A percentile compares a stretch with the other conserved stretches of the same genome.
phyloP scores from a whole-genome alignment of 30 jellyfish, hydroid and myxozoan genomes.

The Hydractinia symbiolongicarpus region DNA sequence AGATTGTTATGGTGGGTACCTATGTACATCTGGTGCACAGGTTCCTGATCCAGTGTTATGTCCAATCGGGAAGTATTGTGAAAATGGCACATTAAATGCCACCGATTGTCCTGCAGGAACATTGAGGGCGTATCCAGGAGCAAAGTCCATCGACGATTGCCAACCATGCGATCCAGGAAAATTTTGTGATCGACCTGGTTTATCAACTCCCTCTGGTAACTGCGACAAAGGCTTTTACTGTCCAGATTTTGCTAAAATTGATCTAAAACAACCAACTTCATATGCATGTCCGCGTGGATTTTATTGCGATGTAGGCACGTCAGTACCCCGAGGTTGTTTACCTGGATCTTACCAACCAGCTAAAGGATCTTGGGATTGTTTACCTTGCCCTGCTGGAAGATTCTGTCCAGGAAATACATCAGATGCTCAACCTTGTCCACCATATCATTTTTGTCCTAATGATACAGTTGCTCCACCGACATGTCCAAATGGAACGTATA shows the following conservation, averaged over 20 bases:
- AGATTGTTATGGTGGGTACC: conserved; percentile 66
- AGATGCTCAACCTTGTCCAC: conserved; percentile 74
- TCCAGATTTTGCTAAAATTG: conserved; percentile 59
- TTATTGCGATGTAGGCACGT: conserved; percentile 75
- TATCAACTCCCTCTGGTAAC: conserved; percentile 62
- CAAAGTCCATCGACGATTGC: conserved; percentile 58
- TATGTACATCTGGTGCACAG: conserved; percentile 60
- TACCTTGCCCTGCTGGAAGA: conserved; percentile 74
- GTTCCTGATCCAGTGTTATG: conserved; percentile 71
- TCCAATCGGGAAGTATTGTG: conserved; percentile 81
- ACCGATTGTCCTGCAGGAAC: conserved; percentile 93
- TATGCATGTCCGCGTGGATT: conserved; percentile 78
- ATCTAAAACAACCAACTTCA: conserved; percentile 41
- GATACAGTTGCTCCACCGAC: conserved; percentile 54
- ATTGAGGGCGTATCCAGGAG: conserved; percentile 68
- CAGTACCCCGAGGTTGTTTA: conserved; percentile 80
- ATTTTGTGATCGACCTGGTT: conserved; percentile 72
- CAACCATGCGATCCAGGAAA: conserved; percentile 87
- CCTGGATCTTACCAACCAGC: conserved; percentile 92
- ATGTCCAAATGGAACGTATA: conserved; percentile 95
- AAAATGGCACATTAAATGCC: conserved; percentile 53
- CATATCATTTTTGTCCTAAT: conserved; percentile 60
- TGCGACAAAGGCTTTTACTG: conserved; percentile 85
- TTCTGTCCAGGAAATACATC: conserved; percentile 82
- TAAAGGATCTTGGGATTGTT: conserved; percentile 45